A percentile compares a stretch with the other conserved stretches of the same genome.
Conservation (phyloP, 2,113 vertebrate species). For the human (Homo sapiens) region GRCh38 chr1:117525001-117525500, state of each 20-base stretch:
- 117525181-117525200: background rate
- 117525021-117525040: background rate
- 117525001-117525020: background rate
- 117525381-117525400: background rate
- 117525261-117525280: background rate
- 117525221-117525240: background rate
- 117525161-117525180: background rate
- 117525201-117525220: too few relatives aligned
- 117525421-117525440: slow-evolving; percentile 43
- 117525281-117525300: background rate
- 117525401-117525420: background rate
- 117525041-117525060: background rate
- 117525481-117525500: slow-evolving; percentile 37
- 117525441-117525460: background rate
- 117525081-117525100: background rate
- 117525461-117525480: background rate
- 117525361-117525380: slow-evolving; percentile 65
- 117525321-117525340: slow-evolving; percentile 77
- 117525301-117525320: slow-evolving; percentile 43
- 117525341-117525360: slow-evolving; percentile 49
- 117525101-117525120: background rate
- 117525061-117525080: background rate
- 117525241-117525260: background rate
- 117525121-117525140: background rate
- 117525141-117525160: background rate